Conservation (phyloP, 2,888 invertebrate genomes). For the Drosophila kambysellisi region DNA sequence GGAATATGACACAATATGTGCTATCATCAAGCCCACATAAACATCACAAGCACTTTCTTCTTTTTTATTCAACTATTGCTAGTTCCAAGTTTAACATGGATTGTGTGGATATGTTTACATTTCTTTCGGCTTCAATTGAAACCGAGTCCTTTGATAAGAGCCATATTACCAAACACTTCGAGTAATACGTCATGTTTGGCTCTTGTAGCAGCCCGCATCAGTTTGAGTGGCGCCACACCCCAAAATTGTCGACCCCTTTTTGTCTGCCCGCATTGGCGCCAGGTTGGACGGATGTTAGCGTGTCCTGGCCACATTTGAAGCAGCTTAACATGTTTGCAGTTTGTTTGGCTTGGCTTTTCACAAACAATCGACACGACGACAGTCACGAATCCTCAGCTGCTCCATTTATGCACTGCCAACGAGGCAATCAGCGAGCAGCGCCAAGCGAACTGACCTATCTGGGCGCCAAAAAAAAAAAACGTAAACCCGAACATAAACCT, state of each 20-base stretch:
- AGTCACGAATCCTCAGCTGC: slow-evolving; percentile 38
- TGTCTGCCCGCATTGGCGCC: slow-evolving; percentile 68
- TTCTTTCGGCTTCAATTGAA: slow-evolving; percentile 20
- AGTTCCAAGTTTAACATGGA: not conserved
- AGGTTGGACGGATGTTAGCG: slow-evolving; percentile 62
- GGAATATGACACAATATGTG: not conserved
- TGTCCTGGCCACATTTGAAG: slow-evolving; percentile 69
- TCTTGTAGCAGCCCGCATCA: slow-evolving; percentile 6
- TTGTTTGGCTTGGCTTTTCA: slow-evolving; percentile 29
- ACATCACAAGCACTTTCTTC: too few species aligned
- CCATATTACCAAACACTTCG: slow-evolving; percentile 14
- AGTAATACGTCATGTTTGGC: slow-evolving; percentile 16
- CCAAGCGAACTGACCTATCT: slow-evolving; percentile 58
- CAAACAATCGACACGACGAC: slow-evolving; percentile 29
- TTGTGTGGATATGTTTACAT: not conserved
- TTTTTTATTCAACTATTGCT: not conserved
- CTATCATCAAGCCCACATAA: too few species aligned
- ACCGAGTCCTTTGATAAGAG: slow-evolving; percentile 33
- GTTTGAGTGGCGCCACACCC: slow-evolving; percentile 44
- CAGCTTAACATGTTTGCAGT: slow-evolving; percentile 38
- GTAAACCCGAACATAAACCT: not conserved
- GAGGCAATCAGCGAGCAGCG: slow-evolving; percentile 49
- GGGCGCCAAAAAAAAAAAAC: not conserved
- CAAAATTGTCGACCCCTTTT: slow-evolving; percentile 23
- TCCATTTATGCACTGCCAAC: slow-evolving; percentile 34